Base-by-base conservation (phyloP, 2,888 invertebrate genomes). In the Omphaloscelis lunosa region DNA sequence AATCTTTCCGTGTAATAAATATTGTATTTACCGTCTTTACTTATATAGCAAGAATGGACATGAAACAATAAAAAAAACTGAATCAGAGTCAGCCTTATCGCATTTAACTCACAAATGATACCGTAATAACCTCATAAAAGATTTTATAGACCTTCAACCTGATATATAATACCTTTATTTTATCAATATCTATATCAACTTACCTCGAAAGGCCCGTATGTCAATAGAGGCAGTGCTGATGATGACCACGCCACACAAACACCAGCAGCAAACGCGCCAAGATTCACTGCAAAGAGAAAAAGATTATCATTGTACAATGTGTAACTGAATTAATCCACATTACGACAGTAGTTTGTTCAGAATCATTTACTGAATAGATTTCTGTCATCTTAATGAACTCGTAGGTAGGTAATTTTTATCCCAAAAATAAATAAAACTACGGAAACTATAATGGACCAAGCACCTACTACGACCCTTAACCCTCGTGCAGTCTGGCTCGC, bases 191-290 rank as follows among this genome's bases (percentile, higher is more conserved):
- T 41, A 23, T 1, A 7, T 20, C 2, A 12, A 72, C 88, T 89
- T 88, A 95, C 95, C 82, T 92, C 90, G 51, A 75, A 34, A 78
- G 82, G 20, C 79, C 82, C 77, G 29, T 87, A 62, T 65, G 92
- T 91, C 48, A 97, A 89, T 63, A 97, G 88, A 0, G 96, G 96
- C 11, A 97, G 89, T 0, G 97, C 97, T 79, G 97, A 94, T 2
- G 97, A 97, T 1, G 97, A 97, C 97, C 97, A 97, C 1, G 97
- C 97, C 11, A 97, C 93, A 86, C 97, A 97, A 6, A 97, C 97
- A 1, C 97, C 97, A 7, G 97, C 94, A 0, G 97, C 97, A 72
- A 97, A 95, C 0, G 97, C 97, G 17, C 97, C 97, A 11, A 97
- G 92, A 62, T 97, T 97, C 17, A 97, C 97, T 97, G 92, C 41